Evolutionary conservation across 2,888 invertebrate genomes (phyloP).

Genomic region (Drosophila prostipennis): DNA sequence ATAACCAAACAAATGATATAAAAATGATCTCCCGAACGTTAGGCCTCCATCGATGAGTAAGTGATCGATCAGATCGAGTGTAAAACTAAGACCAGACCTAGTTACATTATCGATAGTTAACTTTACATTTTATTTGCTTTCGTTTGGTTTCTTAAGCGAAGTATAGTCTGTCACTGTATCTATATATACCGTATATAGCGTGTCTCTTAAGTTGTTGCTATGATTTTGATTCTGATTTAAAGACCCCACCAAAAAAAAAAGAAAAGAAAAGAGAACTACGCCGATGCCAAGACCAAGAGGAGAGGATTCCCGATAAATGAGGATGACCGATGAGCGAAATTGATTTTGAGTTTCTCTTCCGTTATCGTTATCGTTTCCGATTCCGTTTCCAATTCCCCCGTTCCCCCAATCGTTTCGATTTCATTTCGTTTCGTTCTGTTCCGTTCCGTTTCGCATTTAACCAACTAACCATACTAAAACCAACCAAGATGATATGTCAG

Average conservation of each 20-base stretch:
- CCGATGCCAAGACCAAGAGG: slow-evolving; percentile 31
- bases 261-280: slow-evolving; percentile 13
- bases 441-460: slow-evolving; percentile 49
- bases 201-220: slow-evolving; percentile 82
- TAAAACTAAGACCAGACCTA: slow-evolving; percentile 37
- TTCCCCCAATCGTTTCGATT: slow-evolving; percentile 8
- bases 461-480: slow-evolving; percentile 76
- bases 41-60: slow-evolving; percentile 29
- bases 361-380: slow-evolving; percentile 9
- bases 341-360: slow-evolving; percentile 5
- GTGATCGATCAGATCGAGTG: slow-evolving; percentile 30
- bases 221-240: slow-evolving; percentile 38
- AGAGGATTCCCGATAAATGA: slow-evolving; percentile 19
- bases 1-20: slow-evolving; percentile 58
- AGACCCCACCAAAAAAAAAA: slow-evolving; percentile 1
- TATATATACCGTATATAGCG: slow-evolving; percentile 49
- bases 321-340: slow-evolving; percentile 27
- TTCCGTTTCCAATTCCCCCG: slow-evolving; percentile 17
- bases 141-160: slow-evolving; percentile 46
- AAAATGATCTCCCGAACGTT: slow-evolving; percentile 10
- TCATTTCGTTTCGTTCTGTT: not conserved
- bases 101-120: slow-evolving; percentile 47
- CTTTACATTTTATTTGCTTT: slow-evolving; percentile 78
- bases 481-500: slow-evolving; percentile 40
- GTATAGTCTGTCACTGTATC: slow-evolving; percentile 44